Percentiles rank a stretch among this genome's conserved stretches.
Evolutionary conservation across 1,140 invertebrate genomes (phyloP).

Genomic region (Neotoxoptera formosana): DNA sequence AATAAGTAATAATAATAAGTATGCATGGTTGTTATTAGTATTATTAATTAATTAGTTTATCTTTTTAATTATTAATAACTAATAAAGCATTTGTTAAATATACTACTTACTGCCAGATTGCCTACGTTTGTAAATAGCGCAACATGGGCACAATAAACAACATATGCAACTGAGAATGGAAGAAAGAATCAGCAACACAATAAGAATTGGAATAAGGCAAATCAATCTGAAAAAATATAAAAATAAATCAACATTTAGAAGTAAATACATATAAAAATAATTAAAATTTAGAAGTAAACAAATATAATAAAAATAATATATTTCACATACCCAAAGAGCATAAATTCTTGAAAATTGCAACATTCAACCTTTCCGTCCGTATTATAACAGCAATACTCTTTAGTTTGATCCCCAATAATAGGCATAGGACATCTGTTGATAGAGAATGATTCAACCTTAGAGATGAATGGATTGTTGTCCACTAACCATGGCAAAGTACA

Average conservation of each 20-base stretch:
- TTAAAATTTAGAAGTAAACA: neutral
- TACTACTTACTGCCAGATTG: constrained; percentile 59
- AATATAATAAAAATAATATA: neutral
- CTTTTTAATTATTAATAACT: neutral
- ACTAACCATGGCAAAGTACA: constrained; percentile 53
- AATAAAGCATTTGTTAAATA: neutral
- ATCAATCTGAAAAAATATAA: constrained; percentile 44
- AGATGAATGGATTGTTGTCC: constrained; percentile 31
- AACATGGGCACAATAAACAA: constrained; percentile 60
- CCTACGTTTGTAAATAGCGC: constrained; percentile 59
- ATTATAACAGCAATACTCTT: constrained; percentile 58
- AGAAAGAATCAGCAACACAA: constrained; percentile 58
- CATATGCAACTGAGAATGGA: constrained; percentile 60
- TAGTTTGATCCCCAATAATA: constrained; percentile 31
- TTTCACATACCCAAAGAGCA: constrained; percentile 50
- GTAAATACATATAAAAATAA: neutral
- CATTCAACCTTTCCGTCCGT: constrained; percentile 56
- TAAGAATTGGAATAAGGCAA: constrained; percentile 51
- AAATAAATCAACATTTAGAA: neutral
- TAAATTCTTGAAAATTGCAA: constrained; percentile 57
- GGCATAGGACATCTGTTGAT: constrained; percentile 37
- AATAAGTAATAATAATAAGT: neutral
- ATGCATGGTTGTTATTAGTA: neutral
- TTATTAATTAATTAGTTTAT: neutral
- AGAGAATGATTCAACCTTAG: neutral